Evolutionary conservation across 1,140 invertebrate genomes (phyloP), one percentile per base, ranked within the genome.

Genomic region (Brachionus calyciflorus): DNA sequence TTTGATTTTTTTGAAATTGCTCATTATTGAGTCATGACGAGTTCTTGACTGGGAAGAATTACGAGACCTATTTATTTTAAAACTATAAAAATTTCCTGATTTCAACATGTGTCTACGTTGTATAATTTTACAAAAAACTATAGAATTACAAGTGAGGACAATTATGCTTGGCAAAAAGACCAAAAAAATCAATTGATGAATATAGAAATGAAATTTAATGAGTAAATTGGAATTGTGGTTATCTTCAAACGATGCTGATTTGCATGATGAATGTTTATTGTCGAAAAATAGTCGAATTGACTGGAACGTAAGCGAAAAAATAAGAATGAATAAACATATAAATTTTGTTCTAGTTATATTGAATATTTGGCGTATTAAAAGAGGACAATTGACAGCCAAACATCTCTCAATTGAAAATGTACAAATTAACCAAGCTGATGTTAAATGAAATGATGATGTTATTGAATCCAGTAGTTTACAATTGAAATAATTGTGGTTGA

Each of bases 111-210:
- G 33, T 3, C 60, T 17, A 14, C 60, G 40, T 21, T 65, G 37
- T 19, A 65, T 44, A 21, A 65, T 65, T 65, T 44, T 65, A 46
- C 44, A 65, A 41, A 65, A 65, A 4, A 65, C 60, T 44, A 65
- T 65, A 14, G 60, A 65, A 44, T 65, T 65, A 14, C 60, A 44
- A 24, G 17, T 46, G 9, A 44, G 41, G 6, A 65, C 60, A 28
- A 65, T 65, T 65, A 65, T 12, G 33, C 37, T 65, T 44, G 60
- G 60, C 10, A 65, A 44, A 12, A 44, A 21, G 21, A 65, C 60
- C 60, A 65, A 44, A 44, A 65, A 65, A 10, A 65, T 44, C 44
- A 65, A 41, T 65, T 65, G 60, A 44, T 65, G 60, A 24, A 65
- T 44, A 24, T 65, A 65, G 44, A 65, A 65, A 44, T 65, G 60